Evolutionary conservation across 2,797 vertebrate genomes (phyloP).

Genomic region (Coregonus suidteri): DNA sequence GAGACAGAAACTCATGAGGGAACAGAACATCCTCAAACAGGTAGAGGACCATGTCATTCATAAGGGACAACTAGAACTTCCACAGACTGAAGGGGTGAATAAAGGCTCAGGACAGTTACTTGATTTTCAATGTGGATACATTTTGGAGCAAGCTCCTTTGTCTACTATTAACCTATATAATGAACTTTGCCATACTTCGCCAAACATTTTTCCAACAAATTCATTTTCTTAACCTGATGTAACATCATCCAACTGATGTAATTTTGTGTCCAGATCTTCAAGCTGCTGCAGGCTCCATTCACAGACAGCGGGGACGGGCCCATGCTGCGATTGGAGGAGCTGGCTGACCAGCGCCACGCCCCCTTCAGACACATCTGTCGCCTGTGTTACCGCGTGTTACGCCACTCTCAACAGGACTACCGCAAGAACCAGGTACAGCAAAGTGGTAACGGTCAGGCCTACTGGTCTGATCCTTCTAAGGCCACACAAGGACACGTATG

Average conservation of each 20-base stretch:
- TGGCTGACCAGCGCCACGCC: slow-evolving; percentile 94
- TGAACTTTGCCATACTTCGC: too few species aligned
- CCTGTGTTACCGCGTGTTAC: slow-evolving; percentile 93
- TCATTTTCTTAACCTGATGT: not conserved
- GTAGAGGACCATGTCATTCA: slow-evolving; percentile 57
- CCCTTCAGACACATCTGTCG: slow-evolving; percentile 97
- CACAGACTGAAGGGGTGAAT: not conserved
- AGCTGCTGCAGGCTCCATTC: slow-evolving; percentile 94
- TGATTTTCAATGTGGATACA: too few species aligned
- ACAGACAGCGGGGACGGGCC: slow-evolving; percentile 95
- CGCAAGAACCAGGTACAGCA: slow-evolving; percentile 92
- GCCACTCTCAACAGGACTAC: slow-evolving; percentile 98
- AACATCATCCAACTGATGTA: not conserved
- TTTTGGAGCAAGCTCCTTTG: too few species aligned
- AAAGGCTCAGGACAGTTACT: too few species aligned
- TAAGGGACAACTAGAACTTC: not conserved
- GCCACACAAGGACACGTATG: not conserved
- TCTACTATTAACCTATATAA: too few species aligned
- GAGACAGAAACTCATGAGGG: slow-evolving; percentile 96
- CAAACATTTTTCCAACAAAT: not conserved
- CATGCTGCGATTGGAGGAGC: slow-evolving; percentile 93
- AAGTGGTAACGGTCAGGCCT: not conserved
- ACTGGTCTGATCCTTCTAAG: not conserved
- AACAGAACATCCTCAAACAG: slow-evolving; percentile 99
- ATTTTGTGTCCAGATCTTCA: slow-evolving; percentile 86